Conservation (phyloP, 2,797 vertebrate genomes). For the Delichon dasypus region DNA sequence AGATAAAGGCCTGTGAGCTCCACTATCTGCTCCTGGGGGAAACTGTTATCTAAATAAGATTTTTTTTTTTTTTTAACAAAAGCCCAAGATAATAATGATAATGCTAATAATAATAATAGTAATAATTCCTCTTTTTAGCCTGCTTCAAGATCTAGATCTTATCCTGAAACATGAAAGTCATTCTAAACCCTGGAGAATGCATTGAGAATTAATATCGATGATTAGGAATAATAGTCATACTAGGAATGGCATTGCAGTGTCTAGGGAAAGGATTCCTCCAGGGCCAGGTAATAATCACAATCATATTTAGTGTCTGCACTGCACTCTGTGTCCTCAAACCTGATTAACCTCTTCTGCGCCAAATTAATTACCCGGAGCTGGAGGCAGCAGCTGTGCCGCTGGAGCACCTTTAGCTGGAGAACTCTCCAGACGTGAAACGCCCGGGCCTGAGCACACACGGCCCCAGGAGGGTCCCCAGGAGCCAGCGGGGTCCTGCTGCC, state of each 20-base stretch:
- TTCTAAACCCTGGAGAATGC: slow-evolving; percentile 22
- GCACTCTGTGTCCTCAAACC: neutral
- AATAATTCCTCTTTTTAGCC: slow-evolving; percentile 15
- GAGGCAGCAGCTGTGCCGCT: neutral
- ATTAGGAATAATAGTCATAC: slow-evolving; percentile 46
- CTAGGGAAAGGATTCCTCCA: slow-evolving; percentile 1
- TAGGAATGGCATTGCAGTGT: neutral
- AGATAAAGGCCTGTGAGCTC: slow-evolving; percentile 21
- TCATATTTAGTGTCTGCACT: neutral
- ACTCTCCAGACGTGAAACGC: fast-evolving
- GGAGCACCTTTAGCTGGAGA: neutral
- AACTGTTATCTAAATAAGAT: slow-evolving; percentile 41
- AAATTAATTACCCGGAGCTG: neutral
- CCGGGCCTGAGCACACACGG: fast-evolving
- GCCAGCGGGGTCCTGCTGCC: neutral
- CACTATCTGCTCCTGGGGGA: slow-evolving; percentile 16
- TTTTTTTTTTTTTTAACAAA: neutral
- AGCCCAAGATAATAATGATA: slow-evolving; percentile 31
- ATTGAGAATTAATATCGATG: slow-evolving; percentile 57
- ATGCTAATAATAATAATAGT: slow-evolving; percentile 22
- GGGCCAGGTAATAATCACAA: slow-evolving; percentile 4
- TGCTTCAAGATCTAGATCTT: slow-evolving; percentile 33
- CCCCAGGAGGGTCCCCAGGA: fast-evolving
- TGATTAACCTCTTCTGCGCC: slow-evolving; percentile 5
- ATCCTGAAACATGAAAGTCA: slow-evolving; percentile 39